phyloP scores from a whole-genome alignment of 2,888 invertebrate genomes.

The Lithophane socia region DNA sequence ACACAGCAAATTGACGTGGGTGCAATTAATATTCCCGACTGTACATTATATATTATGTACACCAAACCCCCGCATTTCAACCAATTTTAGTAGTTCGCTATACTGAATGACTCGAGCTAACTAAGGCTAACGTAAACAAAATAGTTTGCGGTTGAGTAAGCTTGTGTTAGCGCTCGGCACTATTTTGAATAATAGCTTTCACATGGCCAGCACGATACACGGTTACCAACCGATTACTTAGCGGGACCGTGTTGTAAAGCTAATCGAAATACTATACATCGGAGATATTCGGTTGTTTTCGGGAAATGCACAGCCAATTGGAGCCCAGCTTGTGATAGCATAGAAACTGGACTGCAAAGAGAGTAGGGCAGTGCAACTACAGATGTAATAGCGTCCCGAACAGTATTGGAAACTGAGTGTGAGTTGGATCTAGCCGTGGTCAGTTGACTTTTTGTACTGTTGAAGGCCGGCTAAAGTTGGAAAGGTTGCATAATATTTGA shows the following conservation, averaged over 20 bases:
- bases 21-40: no score
- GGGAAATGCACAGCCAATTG: not conserved
- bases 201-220: constrained; percentile 1
- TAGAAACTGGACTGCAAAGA: constrained; percentile 2
- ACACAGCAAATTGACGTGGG: no score
- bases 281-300: constrained; percentile 5
- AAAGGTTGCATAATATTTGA: constrained; percentile 16
- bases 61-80: not conserved
- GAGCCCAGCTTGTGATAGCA: not conserved
- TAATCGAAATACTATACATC: constrained; percentile 5
- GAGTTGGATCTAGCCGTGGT: not conserved
- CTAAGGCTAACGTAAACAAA: constrained; percentile 19
- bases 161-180: constrained; percentile 6
- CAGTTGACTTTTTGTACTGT: not conserved
- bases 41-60: not conserved
- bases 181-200: constrained; percentile 41
- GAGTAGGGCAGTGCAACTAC: not conserved
- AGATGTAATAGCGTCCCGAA: not conserved
- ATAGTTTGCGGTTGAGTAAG: constrained; percentile 10
- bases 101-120: constrained; percentile 11
- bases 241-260: not conserved
- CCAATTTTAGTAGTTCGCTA: not conserved
- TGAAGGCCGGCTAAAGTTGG: not conserved
- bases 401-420: not conserved
- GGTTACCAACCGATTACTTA: constrained; percentile 28